A percentile compares a stretch with the other conserved stretches of the same genome.
Conservation (phyloP, 2,888 invertebrate species). For the Watsonalla binaria region DNA sequence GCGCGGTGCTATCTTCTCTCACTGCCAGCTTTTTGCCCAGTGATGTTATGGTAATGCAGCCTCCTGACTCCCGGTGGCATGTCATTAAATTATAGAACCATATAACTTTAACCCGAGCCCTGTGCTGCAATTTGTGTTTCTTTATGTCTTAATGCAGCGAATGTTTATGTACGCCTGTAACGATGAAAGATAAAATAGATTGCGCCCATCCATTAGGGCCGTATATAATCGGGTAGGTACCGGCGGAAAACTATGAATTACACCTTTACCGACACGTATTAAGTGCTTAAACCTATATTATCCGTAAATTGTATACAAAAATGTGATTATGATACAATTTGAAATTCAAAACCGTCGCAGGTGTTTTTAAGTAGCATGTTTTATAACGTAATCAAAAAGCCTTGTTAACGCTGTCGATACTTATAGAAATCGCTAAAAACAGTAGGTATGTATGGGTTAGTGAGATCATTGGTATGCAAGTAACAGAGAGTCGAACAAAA, state of each 20-base stretch:
- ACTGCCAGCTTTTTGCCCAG: conserved; percentile 58
- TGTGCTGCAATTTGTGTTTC: not conserved
- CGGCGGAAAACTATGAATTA: not conserved
- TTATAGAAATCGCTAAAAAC: conserved; percentile 28
- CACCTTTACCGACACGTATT: not conserved
- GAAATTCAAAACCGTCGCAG: conserved; percentile 35
- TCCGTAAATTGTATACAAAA: not conserved
- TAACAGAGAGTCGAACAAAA: conserved; percentile 67
- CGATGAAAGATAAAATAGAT: not conserved
- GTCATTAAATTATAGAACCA: conserved; percentile 19
- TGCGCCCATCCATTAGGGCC: not conserved
- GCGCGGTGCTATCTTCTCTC: conserved; percentile 49
- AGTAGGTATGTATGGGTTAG: conserved; percentile 39
- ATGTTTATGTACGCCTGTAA: not conserved
- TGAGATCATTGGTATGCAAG: conserved; percentile 71
- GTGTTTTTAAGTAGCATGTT: conserved; percentile 42
- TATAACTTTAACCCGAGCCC: conserved; percentile 5
- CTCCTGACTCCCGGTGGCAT: conserved; percentile 44
- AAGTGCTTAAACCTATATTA: not conserved
- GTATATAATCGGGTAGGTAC: not conserved
- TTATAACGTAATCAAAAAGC: conserved; percentile 42
- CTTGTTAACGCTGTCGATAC: conserved; percentile 34
- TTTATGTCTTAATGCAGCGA: not conserved
- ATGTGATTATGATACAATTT: conserved; percentile 31
- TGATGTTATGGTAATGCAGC: conserved; percentile 55